Base-by-base conservation (phyloP, 2,888 invertebrate species). In the Leptodirus hochenwartii region DNA sequence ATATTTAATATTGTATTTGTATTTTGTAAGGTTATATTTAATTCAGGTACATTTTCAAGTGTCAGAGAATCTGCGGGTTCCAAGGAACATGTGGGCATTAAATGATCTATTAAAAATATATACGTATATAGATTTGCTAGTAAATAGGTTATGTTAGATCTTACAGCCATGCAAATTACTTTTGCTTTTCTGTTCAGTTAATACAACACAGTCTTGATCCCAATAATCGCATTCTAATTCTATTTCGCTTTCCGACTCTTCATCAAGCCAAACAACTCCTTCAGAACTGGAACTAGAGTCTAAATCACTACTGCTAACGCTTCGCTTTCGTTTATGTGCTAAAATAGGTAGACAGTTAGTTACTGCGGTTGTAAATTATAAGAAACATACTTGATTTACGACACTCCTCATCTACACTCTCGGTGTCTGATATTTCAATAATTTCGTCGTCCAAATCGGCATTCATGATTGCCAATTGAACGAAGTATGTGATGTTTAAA, bases 191-290 rank as follows among this genome's bases (percentile, higher is more conserved):
- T 20, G 20, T 20, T 20, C n/a, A n/a, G n/a, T n/a, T n/a, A 17
- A 25, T 20, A 47, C 34, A 34, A 39, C 39, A 35, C 47, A 49
- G 33, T 51, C 50, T 17, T 41, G 30, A 38, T 53, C 53, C 53
- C 52, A 53, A 13, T 34, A 10, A 28, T 45, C 44, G 38, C 51
- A 50, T 20, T 51, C 49, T 17, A 43, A 22, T 32, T 54, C 53
- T 11, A 45, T 41, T 38, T 51, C 51, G 36, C 45, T 46, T 29
- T 47, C 50, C 4, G 49, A 47, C 3, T 42, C 41, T 17, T 35
- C 35, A 9, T 29, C 31, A n/a, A 33, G 22, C 10, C 31, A 29
- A 20, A 20, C n/a, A 8, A 20, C n/a, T 20, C n/a, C 20, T 8
- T 20, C 20, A 8, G 8, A 8, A 20, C 8, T 8, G n/a, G 8